phyloP scores from a whole-genome alignment of 2,113 vertebrate genomes.

The Barnardius zonarius region DNA sequence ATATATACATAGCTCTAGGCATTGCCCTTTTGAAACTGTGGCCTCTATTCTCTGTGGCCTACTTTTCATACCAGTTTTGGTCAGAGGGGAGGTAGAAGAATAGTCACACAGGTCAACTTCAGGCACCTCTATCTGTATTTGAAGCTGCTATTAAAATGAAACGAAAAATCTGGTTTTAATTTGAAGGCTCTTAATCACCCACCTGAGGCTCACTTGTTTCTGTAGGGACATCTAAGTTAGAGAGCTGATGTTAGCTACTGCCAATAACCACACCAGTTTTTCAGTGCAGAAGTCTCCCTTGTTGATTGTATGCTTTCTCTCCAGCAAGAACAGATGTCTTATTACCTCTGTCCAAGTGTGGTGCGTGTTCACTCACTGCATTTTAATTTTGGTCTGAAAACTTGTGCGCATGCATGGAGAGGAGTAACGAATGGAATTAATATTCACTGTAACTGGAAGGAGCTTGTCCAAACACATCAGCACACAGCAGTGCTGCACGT shows the following conservation, averaged over 20 bases:
- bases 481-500: neutral
- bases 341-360: neutral
- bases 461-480: neutral
- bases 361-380: neutral
- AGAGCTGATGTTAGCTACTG: neutral
- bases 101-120: neutral
- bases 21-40: constrained; percentile 19
- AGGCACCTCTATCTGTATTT: neutral
- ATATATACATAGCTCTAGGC: neutral
- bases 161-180: neutral
- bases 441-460: neutral
- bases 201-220: neutral
- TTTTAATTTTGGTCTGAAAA: neutral
- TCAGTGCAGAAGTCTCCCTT: neutral
- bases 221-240: neutral
- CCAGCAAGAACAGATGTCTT: neutral
- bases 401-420: neutral
- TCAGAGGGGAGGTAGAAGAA: neutral
- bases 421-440: neutral
- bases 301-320: neutral
- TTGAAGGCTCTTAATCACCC: neutral
- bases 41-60: neutral
- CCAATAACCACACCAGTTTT: neutral
- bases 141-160: neutral
- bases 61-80: neutral